Percentiles rank a stretch among this genome's conserved stretches.
phyloP scores from a whole-genome alignment of 2,888 invertebrate genomes.

The Ernsta delagoae region DNA sequence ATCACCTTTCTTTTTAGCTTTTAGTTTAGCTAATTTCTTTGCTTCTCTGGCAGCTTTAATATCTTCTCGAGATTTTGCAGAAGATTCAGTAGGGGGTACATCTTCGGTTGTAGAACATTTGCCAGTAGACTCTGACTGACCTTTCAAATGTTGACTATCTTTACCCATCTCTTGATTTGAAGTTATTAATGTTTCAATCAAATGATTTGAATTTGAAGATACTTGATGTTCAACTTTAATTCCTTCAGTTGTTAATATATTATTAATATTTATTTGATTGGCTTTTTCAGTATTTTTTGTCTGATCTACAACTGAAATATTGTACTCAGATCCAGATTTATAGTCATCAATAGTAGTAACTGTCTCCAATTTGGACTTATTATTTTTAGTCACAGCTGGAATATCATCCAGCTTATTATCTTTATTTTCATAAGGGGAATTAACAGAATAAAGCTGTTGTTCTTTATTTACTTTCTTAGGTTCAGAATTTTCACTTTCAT shows the following conservation, averaged over 20 bases:
- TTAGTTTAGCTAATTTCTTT: constrained; percentile 71
- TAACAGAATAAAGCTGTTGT: not conserved
- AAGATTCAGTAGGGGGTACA: constrained; percentile 61
- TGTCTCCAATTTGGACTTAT: not conserved
- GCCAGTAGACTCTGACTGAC: too few relatives aligned
- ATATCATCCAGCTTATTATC: not conserved
- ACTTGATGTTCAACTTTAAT: not conserved
- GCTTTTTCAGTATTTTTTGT: not conserved
- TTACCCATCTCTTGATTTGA: constrained; percentile 25
- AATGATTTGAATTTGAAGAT: not conserved
- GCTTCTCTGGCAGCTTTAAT: constrained; percentile 71
- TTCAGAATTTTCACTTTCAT: not conserved
- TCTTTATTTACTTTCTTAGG: constrained; percentile 3
- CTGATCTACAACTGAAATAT: constrained; percentile 7
- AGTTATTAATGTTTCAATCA: not conserved
- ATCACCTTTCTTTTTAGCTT: constrained; percentile 58
- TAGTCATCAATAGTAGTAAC: constrained; percentile 5
- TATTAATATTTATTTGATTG: not conserved
- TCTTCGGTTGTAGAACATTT: constrained; percentile 39
- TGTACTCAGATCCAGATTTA: constrained; percentile 1
- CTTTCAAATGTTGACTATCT: not conserved
- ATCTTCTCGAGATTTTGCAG: constrained; percentile 61
- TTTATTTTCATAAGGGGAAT: not conserved
- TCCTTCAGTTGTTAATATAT: not conserved
- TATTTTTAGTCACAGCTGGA: not conserved